Evolutionary conservation across 2,888 invertebrate species (phyloP).

Genomic region (Dasypogon diadema): DNA sequence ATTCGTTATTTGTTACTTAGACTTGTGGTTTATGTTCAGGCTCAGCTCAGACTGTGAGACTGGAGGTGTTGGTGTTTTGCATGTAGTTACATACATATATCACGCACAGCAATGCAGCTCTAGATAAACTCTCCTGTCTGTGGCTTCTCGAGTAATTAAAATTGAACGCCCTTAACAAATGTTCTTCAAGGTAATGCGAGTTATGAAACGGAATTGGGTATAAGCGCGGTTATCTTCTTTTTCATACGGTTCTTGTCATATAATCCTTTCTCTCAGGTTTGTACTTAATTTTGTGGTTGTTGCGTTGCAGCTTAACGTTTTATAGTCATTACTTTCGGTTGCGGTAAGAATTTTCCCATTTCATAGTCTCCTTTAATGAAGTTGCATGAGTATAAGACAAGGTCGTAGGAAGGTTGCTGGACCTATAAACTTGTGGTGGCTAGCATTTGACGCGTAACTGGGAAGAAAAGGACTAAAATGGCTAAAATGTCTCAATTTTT

Average conservation of each 20-base stretch:
- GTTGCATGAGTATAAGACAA: conserved; percentile 47
- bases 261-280: not conserved
- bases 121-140: not conserved
- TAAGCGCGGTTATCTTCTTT: not conserved
- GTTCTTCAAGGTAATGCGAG: conserved; percentile 46
- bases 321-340: not conserved
- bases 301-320: not conserved
- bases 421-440: conserved; percentile 8
- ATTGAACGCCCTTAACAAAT: conserved; percentile 52
- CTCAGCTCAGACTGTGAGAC: not conserved
- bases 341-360: conserved; percentile 9
- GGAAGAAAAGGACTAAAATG: too few species aligned
- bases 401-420: conserved; percentile 52
- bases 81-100: conserved; percentile 10
- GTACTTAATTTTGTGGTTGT: conserved; percentile 15
- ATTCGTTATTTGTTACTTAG: conserved; percentile 15
- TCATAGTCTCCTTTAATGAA: conserved; percentile 49
- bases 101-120: conserved; percentile 1
- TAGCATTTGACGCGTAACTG: too few species aligned
- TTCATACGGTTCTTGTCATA: not conserved
- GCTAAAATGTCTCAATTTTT: too few species aligned
- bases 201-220: conserved; percentile 16
- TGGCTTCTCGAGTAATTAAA: conserved; percentile 37
- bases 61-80: conserved; percentile 3
- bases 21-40: not conserved